Percentiles rank a stretch among this genome's conserved stretches.
phyloP scores from a whole-genome alignment of 2,113 vertebrate species.

The Myrmecophaga tridactyla region DNA sequence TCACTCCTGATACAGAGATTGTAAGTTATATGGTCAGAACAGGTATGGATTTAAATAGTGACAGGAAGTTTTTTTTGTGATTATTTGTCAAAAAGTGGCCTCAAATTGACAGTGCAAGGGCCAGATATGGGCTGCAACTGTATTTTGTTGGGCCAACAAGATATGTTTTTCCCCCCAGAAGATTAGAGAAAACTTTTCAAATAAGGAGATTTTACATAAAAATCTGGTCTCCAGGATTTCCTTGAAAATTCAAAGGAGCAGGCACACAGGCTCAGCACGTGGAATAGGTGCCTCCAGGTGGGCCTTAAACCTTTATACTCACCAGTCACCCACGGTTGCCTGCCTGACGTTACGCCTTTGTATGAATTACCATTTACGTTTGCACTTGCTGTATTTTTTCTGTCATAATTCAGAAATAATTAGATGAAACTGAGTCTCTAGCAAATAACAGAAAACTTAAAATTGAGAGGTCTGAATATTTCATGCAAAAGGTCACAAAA shows the following conservation, averaged over 20 bases:
- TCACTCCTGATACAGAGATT: background rate
- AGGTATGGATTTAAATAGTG: background rate
- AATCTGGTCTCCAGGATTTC: background rate
- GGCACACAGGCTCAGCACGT: accelerated
- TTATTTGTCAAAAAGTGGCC: background rate
- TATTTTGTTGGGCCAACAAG: background rate
- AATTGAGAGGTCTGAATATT: background rate
- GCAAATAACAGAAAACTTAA: background rate
- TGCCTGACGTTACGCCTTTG: background rate
- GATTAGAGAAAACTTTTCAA: background rate
- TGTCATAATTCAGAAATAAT: background rate
- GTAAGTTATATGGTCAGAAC: background rate
- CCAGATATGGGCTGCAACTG: background rate
- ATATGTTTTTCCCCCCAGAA: background rate
- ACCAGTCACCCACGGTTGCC: background rate
- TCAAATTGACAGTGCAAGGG: background rate
- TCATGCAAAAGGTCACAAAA: background rate
- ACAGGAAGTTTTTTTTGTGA: background rate
- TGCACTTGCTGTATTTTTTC: background rate
- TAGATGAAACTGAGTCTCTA: background rate
- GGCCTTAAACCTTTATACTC: background rate
- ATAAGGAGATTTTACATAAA: background rate
- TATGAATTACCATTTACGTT: background rate
- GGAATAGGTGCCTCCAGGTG: background rate
- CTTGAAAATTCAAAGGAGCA: background rate